These are phyloP conservation scores for Lamellibrachia satsuma DNA, from an alignment of 2,888 invertebrate genomes.

Conservation along the genomic window DNA sequence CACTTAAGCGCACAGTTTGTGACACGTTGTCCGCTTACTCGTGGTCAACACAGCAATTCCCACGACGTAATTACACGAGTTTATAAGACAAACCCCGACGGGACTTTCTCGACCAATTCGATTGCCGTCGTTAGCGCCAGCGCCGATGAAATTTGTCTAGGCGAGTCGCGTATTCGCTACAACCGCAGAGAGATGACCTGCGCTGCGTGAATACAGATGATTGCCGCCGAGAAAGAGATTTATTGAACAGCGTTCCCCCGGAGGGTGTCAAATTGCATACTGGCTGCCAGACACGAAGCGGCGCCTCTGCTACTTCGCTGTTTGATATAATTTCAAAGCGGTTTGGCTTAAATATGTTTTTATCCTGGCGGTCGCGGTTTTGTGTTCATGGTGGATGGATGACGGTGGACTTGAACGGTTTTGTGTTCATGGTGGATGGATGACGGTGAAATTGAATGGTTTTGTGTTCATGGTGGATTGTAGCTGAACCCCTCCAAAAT, in stretches of 20 bases:
- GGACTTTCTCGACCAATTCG: not conserved
- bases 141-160: conserved; percentile 6
- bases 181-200: not conserved
- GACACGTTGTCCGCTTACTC: not conserved
- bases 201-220: not conserved
- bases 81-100: not conserved
- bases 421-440: too few relatives aligned
- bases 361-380: not conserved
- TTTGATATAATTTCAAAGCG: not conserved
- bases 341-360: not conserved
- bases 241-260: not conserved
- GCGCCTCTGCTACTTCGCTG: not conserved
- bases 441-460: too few relatives aligned
- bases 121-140: not conserved
- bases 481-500: too few relatives aligned
- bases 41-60: not conserved
- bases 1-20: not conserved
- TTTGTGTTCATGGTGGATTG: too few relatives aligned
- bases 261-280: not conserved
- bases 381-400: too few relatives aligned
- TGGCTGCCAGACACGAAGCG: not conserved
- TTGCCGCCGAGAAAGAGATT: not conserved
- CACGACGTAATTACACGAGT: not conserved
- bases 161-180: not conserved
- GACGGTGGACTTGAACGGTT: too few relatives aligned